A percentile compares a stretch with the other conserved stretches of the same genome.
These are phyloP conservation scores for Caenorhabditis virilis DNA, from an alignment of 2,888 invertebrate genomes.

Conservation along the genomic window DNA sequence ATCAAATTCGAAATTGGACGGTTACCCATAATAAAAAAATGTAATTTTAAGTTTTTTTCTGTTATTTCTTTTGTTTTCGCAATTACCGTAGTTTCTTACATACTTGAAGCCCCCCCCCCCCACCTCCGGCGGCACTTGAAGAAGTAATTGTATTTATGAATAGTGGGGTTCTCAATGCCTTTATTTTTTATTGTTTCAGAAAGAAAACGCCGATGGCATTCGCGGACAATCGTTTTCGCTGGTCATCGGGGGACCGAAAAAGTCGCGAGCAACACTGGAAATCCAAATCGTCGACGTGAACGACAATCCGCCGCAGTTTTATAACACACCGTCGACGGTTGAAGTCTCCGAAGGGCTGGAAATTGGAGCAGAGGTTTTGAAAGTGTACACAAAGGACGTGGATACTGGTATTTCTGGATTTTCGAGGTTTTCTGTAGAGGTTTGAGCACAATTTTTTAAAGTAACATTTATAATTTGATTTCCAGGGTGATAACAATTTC, in stretches of 20 bases:
- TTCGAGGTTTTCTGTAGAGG: slow-evolving; percentile 45
- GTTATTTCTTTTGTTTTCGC: too few species aligned
- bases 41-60: too few species aligned
- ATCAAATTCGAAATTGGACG: too few species aligned
- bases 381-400: slow-evolving; percentile 45
- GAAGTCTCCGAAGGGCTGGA: slow-evolving; percentile 22
- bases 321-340: slow-evolving; percentile 79
- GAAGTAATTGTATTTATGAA: too few species aligned
- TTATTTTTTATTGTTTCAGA: slow-evolving; percentile 47
- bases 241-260: slow-evolving; percentile 42
- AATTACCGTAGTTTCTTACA: too few species aligned
- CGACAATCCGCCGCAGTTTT: slow-evolving; percentile 71
- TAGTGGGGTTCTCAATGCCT: too few species aligned
- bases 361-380: slow-evolving; percentile 36
- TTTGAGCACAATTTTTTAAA: too few species aligned
- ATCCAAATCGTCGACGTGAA: slow-evolving; percentile 69
- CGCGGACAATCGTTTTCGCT: slow-evolving; percentile 51
- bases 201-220: slow-evolving; percentile 44
- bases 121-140: too few species aligned
- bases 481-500: slow-evolving; percentile 25
- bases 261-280: slow-evolving; percentile 55
- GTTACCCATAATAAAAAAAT: too few species aligned
- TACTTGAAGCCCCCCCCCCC: too few species aligned
- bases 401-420: slow-evolving; percentile 60
- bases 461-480: too few species aligned